These are phyloP conservation scores for Lepilemur ruficaudatus DNA, from an alignment of 2,797 vertebrate species.

Conservation along the genomic window DNA sequence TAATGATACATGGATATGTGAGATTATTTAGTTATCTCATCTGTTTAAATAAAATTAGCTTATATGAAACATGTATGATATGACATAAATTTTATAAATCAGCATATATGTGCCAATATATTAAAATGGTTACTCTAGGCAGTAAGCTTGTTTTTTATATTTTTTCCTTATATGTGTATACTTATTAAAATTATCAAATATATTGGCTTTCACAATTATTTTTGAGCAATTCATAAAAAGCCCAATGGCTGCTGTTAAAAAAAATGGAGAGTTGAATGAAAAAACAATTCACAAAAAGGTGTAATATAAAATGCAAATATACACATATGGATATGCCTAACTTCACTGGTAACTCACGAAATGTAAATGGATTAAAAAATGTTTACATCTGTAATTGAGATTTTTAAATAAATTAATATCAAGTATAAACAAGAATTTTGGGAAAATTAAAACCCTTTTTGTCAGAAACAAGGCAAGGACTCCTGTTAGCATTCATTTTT, in stretches of 20 bases:
- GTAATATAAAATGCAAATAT: neutral
- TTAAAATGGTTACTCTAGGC: neutral
- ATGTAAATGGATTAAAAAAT: neutral
- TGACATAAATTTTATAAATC: neutral
- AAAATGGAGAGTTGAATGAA: neutral
- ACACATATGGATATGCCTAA: neutral
- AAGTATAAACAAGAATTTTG: neutral
- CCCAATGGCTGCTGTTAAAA: neutral
- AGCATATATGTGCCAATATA: neutral
- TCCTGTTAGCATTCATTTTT: neutral
- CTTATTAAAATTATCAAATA: neutral
- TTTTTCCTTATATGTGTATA: neutral
- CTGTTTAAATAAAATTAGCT: neutral
- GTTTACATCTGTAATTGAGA: accelerated
- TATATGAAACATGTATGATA: neutral
- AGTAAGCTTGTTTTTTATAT: neutral
- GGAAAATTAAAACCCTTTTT: neutral
- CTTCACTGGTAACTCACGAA: neutral
- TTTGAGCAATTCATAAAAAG: neutral
- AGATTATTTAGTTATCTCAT: neutral
- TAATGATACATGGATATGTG: neutral
- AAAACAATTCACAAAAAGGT: neutral
- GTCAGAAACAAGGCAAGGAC: neutral
- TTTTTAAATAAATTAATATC: neutral
- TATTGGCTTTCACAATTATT: neutral